Base-by-base conservation (phyloP, 2,113 vertebrate species). In the Tyto alba region DNA sequence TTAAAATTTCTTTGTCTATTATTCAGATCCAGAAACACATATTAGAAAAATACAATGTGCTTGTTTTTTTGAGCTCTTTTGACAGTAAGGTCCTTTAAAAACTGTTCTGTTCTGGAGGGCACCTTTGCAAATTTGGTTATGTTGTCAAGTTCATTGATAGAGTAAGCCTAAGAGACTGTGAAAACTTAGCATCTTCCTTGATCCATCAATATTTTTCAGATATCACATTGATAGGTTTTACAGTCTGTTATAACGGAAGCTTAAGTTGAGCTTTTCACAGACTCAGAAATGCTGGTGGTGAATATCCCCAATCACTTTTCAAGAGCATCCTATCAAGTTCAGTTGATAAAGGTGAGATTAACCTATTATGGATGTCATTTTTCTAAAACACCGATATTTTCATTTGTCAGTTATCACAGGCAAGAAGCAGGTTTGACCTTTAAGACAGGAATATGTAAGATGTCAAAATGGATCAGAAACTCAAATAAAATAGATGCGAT, bases 311-410 rank as follows among this genome's bases (percentile, higher is more conserved):
- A 7, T 57, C 95, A 60, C 73, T 87, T 91, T 43, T 38, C 71
- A 62, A 62, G 94, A 95, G 85, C 89, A 56, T 40, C 88, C 90
- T 83, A 93, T 92, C 88, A 79, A 92, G 55, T 83, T 89, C 32
- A 74, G 94, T 60, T 95, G 95, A 95, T 95, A 83, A 89, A 91
- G 85, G 94, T 92, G 85, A 94, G 89, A 94, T 96, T 89, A 95
- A 90, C 91, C 91, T 75, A 83, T 88, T 91, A 91, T 19, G 13
- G 94, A 79, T 90, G 95, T 80, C 53, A 50, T 88, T 96, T 90
- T 80, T 83, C 93, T 86, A 86, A 82, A 79, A 82, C 77, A 88
- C 63, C 10, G 2, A 47, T 83, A 85, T 90, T 92, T 93, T 62
- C 83, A 68, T 90, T 83, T 90, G 62, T 89, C 95, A 94, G 69